Conservation (phyloP, 1,140 invertebrate species). For the Phocides pigmalion region DNA sequence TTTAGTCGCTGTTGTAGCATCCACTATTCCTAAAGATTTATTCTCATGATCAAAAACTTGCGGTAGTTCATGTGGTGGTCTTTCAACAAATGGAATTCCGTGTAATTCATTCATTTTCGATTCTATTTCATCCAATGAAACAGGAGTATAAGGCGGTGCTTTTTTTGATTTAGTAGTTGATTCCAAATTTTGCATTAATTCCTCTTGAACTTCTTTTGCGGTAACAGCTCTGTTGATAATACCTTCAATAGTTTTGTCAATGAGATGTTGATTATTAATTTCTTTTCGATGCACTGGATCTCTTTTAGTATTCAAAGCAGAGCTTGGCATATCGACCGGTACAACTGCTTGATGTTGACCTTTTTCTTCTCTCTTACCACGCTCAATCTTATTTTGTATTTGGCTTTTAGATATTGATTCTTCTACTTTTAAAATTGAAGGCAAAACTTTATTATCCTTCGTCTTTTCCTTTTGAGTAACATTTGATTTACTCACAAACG, state of each 20-base stretch:
- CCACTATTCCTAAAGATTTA: constrained; percentile 38
- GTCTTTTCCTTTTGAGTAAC: constrained; percentile 31
- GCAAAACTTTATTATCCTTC: constrained; percentile 21
- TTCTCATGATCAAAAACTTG: constrained; percentile 43
- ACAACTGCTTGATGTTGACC: constrained; percentile 19
- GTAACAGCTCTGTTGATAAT: constrained; percentile 61
- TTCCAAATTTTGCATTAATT: constrained; percentile 38
- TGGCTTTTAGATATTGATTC: constrained; percentile 27
- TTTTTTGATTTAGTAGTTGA: constrained; percentile 41
- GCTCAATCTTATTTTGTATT: constrained; percentile 32
- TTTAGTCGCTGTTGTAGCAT: constrained; percentile 42
- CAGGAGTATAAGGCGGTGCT: constrained; percentile 36
- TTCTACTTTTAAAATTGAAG: constrained; percentile 7
- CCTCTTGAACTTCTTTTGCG: constrained; percentile 44
- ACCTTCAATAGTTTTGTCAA: constrained; percentile 76
- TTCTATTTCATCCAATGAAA: constrained; percentile 70
- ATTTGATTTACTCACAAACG: constrained; percentile 58
- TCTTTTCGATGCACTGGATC: constrained; percentile 47
- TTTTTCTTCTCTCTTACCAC: constrained; percentile 43
- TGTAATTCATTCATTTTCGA: constrained; percentile 78
- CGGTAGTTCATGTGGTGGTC: constrained; percentile 60
- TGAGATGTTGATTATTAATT: constrained; percentile 70
- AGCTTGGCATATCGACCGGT: constrained; percentile 11
- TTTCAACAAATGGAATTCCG: constrained; percentile 65
- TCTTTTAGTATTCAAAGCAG: constrained; percentile 23